These are phyloP conservation scores for Sturnus vulgaris DNA, from an alignment of 2,113 vertebrate genomes.

Conservation along the genomic window DNA sequence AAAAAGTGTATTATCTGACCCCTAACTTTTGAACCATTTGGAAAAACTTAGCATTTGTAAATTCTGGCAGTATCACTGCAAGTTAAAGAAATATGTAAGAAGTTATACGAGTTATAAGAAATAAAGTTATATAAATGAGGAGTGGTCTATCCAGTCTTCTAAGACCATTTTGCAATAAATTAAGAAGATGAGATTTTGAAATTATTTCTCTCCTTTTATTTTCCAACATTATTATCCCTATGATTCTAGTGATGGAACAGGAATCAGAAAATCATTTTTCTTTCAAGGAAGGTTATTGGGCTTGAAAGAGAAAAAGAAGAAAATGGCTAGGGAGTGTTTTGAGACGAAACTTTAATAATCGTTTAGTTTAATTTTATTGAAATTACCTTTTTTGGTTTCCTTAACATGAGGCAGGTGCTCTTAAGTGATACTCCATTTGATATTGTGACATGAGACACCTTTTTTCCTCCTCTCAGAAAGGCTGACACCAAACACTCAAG, in stretches of 20 bases:
- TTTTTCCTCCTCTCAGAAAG: background rate
- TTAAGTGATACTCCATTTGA: background rate
- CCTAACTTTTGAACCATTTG: background rate
- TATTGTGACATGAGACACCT: background rate
- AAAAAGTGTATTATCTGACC: background rate
- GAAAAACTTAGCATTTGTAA: background rate
- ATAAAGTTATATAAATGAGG: background rate
- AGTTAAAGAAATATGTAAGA: background rate
- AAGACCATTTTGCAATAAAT: background rate
- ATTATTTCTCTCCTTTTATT: background rate
- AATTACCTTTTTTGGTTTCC: background rate
- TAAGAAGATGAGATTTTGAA: background rate
- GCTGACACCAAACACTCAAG: background rate
- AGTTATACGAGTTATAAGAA: no score
- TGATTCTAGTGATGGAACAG: background rate
- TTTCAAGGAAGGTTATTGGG: background rate
- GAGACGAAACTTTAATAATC: background rate
- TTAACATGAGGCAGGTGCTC: background rate
- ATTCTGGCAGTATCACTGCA: background rate
- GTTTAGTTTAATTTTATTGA: background rate
- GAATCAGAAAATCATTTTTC: background rate
- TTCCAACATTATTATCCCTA: fast-evolving
- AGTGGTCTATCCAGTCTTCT: background rate
- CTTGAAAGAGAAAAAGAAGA: background rate
- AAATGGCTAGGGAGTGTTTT: background rate